Evolutionary conservation across 2,113 vertebrate genomes (phyloP).

Genomic region (Elachura formosa): DNA sequence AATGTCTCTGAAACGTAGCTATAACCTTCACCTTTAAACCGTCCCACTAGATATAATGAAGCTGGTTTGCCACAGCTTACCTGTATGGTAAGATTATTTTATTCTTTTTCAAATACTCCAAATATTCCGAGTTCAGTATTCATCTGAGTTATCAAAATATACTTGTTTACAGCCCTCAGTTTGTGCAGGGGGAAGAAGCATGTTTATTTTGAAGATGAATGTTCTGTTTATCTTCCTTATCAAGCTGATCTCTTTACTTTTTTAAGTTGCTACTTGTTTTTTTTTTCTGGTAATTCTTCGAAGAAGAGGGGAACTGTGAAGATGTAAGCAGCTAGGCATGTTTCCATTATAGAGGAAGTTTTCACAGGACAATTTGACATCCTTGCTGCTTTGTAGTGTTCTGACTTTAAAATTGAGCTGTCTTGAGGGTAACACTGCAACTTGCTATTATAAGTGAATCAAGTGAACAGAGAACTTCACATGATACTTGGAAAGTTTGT

Average conservation of each 20-base stretch:
- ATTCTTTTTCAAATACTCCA: not conserved
- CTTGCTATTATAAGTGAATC: not conserved
- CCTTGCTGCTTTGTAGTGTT: not conserved
- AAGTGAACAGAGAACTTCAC: not conserved
- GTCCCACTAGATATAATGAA: not conserved
- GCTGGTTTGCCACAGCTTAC: not conserved
- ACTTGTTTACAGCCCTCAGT: not conserved
- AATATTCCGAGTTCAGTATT: not conserved
- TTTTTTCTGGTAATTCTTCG: not conserved
- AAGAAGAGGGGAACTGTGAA: not conserved
- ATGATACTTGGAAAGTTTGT: not conserved
- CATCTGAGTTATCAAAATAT: not conserved
- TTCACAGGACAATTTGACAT: not conserved
- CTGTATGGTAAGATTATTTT: not conserved
- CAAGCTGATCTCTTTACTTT: not conserved
- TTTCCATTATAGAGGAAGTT: not conserved
- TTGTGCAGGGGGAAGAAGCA: not conserved
- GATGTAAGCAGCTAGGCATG: not conserved
- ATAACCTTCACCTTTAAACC: not conserved
- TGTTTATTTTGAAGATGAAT: not conserved
- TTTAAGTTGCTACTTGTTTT: not conserved
- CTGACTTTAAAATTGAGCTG: not conserved
- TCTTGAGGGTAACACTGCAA: not conserved
- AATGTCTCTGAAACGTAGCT: not conserved
- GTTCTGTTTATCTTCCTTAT: not conserved